Evolutionary conservation across 2,888 invertebrate species (phyloP).

Genomic region (Exephanes ischioxanthus): DNA sequence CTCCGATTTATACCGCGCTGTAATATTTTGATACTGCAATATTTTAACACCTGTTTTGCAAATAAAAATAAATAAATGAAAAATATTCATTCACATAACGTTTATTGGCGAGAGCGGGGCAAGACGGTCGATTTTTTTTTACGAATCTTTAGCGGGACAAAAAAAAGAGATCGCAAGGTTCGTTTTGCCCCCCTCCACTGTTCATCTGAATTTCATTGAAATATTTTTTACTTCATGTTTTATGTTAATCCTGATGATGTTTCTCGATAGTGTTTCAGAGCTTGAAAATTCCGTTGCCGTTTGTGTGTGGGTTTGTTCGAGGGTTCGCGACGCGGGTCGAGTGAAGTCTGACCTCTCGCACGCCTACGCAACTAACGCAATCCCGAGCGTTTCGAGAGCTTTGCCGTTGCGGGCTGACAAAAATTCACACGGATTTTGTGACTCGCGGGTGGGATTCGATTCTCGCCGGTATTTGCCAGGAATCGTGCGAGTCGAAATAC

Average conservation of each 20-base stretch:
- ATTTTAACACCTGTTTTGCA: background rate
- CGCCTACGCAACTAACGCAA: constrained; percentile 26
- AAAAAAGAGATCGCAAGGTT: no score
- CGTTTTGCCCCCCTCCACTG: no score
- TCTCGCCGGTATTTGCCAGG: constrained; percentile 24
- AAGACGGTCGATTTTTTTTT: background rate
- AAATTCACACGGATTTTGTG: constrained; percentile 25
- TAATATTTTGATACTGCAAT: background rate
- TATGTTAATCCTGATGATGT: no score
- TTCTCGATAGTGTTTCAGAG: background rate
- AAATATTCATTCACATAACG: background rate
- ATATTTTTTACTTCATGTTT: no score
- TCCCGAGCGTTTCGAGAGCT: constrained; percentile 31
- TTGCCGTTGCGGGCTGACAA: background rate
- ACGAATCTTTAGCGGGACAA: no score
- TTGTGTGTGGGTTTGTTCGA: background rate
- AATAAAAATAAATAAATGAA: background rate
- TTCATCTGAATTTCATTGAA: no score
- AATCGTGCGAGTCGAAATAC: constrained; percentile 16
- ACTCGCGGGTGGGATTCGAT: constrained; percentile 16
- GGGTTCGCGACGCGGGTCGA: constrained; percentile 4
- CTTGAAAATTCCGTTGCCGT: background rate
- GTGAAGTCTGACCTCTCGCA: constrained; percentile 31
- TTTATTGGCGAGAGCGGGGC: background rate
- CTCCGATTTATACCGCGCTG: background rate